phyloP scores from a whole-genome alignment of 2,888 invertebrate genomes.

The Sicus ferrugineus region DNA sequence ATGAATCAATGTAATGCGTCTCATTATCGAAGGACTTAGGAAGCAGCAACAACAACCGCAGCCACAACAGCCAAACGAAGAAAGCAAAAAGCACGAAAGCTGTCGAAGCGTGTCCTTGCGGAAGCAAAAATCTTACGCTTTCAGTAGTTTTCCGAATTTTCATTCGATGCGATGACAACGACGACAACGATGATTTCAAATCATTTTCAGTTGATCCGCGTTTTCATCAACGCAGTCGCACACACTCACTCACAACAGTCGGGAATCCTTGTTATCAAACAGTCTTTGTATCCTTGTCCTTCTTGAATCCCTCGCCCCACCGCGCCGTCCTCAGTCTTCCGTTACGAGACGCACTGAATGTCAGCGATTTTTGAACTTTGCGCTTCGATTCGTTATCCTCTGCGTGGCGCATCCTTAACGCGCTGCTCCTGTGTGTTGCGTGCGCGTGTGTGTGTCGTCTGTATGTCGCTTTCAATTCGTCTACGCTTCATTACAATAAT shows the following conservation, averaged over 20 bases:
- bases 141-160: conserved; percentile 16
- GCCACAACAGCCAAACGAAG: neutral
- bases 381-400: conserved; percentile 24
- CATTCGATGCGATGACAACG: neutral
- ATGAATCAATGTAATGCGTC: conserved; percentile 34
- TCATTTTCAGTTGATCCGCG: conserved; percentile 17
- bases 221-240: neutral
- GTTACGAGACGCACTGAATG: too few relatives aligned
- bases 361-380: conserved; percentile 19
- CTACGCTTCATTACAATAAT: conserved; percentile 62
- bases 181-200: conserved; percentile 3
- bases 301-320: neutral
- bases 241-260: neutral
- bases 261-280: neutral
- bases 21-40: conserved; percentile 57
- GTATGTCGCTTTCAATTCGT: conserved; percentile 53
- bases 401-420: neutral
- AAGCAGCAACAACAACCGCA: conserved; percentile 20
- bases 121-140: conserved; percentile 10
- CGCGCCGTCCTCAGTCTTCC: neutral
- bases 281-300: neutral
- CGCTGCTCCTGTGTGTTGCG: conserved; percentile 1
- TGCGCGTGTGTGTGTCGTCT: conserved; percentile 28
- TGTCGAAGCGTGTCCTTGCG: conserved; percentile 11
- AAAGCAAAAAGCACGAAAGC: neutral